phyloP scores from a whole-genome alignment of 2,888 invertebrate genomes.

The Opisthograptis luteolata region DNA sequence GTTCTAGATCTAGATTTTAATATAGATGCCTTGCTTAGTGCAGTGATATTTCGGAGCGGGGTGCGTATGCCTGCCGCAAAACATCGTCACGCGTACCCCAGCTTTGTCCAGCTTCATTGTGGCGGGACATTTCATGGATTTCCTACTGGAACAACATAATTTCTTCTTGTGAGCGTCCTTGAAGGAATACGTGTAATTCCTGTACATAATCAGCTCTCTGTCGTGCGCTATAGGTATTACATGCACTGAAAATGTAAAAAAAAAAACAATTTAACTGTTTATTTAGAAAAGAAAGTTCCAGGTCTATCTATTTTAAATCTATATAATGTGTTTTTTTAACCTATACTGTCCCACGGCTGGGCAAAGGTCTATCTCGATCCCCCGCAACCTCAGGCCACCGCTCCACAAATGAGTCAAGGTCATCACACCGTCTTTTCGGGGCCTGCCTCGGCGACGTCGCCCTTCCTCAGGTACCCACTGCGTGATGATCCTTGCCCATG shows the following conservation, averaged over 20 bases:
- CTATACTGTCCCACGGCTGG: too few species aligned
- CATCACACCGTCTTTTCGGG: too few species aligned
- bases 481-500: too few species aligned
- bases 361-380: too few species aligned
- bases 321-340: too few species aligned
- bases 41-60: constrained; percentile 4
- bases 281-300: too few species aligned
- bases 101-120: constrained; percentile 1
- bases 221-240: constrained; percentile 9
- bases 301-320: too few species aligned
- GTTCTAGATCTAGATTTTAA: constrained; percentile 5
- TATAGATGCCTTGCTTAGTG: constrained; percentile 4
- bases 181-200: constrained; percentile 32
- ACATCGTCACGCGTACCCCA: not conserved
- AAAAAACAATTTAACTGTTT: not conserved
- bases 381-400: too few species aligned
- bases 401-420: too few species aligned
- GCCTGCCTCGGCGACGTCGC: too few species aligned
- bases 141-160: constrained; percentile 40
- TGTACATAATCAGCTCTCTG: constrained; percentile 17
- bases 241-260: constrained; percentile 9
- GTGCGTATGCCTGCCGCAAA: constrained; percentile 3
- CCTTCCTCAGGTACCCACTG: too few species aligned
- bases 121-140: constrained; percentile 22
- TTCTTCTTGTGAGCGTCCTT: constrained; percentile 16